A percentile compares a stretch with the other conserved stretches of the same genome.
These are phyloP conservation scores for Thera britannica DNA, from an alignment of 2,888 invertebrate species.

Conservation along the genomic window DNA sequence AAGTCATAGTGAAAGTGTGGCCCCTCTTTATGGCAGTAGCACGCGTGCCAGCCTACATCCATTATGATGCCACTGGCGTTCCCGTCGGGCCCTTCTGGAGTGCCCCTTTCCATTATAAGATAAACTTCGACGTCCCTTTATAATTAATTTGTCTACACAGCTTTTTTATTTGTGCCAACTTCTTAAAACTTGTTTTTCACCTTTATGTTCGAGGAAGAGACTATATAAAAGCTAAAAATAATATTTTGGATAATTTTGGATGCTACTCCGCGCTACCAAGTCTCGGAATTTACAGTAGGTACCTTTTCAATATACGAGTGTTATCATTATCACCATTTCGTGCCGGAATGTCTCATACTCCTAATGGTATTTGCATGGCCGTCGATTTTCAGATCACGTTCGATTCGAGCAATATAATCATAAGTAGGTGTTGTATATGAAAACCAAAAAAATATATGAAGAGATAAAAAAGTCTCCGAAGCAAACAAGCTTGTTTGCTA, in stretches of 20 bases:
- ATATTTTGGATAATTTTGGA: too few relatives aligned
- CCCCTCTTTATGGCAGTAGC: constrained; percentile 51
- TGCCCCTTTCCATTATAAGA: constrained; percentile 53
- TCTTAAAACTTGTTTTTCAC: background rate
- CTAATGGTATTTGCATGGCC: constrained; percentile 25
- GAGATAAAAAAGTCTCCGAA: constrained; percentile 1
- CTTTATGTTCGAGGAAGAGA: too few relatives aligned
- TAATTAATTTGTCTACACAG: constrained; percentile 3
- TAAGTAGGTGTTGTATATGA: background rate
- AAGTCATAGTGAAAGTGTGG: constrained; percentile 67
- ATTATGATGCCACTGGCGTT: constrained; percentile 70
- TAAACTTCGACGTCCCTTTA: constrained; percentile 36
- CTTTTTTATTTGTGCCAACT: background rate
- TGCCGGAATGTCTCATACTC: constrained; percentile 28
- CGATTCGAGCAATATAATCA: constrained; percentile 22
- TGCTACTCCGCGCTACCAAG: background rate
- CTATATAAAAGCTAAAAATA: too few relatives aligned
- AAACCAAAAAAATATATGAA: constrained; percentile 3
- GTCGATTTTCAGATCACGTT: constrained; percentile 37
- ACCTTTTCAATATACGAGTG: background rate
- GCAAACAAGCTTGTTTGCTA: background rate
- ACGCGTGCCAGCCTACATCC: constrained; percentile 58
- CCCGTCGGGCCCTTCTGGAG: constrained; percentile 55
- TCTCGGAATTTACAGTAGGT: background rate
- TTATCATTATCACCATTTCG: constrained; percentile 24